phyloP scores from a whole-genome alignment of 2,797 vertebrate species.

The Rhinogobio ventralis region DNA sequence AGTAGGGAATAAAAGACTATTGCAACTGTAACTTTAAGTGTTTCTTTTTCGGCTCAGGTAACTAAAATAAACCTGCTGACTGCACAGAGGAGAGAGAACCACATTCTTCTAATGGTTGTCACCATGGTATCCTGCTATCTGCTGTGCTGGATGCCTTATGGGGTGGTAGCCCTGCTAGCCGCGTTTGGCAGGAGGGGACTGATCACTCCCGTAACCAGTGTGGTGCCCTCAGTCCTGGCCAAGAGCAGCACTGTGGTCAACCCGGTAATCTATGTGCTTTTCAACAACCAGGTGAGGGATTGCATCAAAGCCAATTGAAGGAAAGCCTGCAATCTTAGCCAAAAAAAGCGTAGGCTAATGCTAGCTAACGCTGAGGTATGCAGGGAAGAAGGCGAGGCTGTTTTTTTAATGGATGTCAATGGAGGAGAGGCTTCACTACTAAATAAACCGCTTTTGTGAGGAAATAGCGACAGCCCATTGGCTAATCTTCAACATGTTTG shows the following conservation, averaged over 20 bases:
- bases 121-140: slow-evolving; percentile 84
- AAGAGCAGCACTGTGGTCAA: slow-evolving; percentile 84
- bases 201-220: slow-evolving; percentile 73
- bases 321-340: not conserved
- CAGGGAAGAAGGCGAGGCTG: too few relatives aligned
- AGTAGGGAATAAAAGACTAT: not conserved
- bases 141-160: slow-evolving; percentile 85
- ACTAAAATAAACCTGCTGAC: slow-evolving; percentile 73
- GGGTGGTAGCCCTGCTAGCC: slow-evolving; percentile 76
- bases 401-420: not conserved
- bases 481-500: too few relatives aligned
- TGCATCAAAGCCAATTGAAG: not conserved
- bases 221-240: slow-evolving; percentile 80
- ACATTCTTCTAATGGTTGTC: slow-evolving; percentile 76
- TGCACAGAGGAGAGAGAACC: slow-evolving; percentile 77
- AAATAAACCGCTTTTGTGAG: too few relatives aligned
- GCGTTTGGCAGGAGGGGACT: slow-evolving; percentile 74
- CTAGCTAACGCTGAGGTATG: too few relatives aligned
- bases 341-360: too few relatives aligned
- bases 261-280: slow-evolving; percentile 82
- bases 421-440: not conserved
- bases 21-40: not conserved
- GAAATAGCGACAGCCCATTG: too few relatives aligned
- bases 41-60: slow-evolving; percentile 60
- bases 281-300: slow-evolving; percentile 80